Evolutionary conservation across 2,888 invertebrate species (phyloP), one percentile per base, ranked within the genome.

Genomic region (Holacanthella duospinosa): DNA sequence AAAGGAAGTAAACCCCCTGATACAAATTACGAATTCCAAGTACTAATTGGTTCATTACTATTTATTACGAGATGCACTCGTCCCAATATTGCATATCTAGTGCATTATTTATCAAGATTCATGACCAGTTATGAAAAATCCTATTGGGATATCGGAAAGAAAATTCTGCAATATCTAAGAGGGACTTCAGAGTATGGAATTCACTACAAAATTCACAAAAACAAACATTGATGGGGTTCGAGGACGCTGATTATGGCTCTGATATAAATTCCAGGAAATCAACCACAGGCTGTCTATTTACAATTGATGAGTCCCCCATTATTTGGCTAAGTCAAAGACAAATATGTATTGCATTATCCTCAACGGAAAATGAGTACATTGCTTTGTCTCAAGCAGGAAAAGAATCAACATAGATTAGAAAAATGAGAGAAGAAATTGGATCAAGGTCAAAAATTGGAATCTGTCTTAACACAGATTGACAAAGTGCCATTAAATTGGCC

Each of bases 211-310:
- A 27, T 29, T 29, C 21, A 3, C 26, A 43, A 1, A 43, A 25
- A 16, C 21, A 24, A 2, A 54, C 19, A 60, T 27, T 64, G 26
- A 19, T 43, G 16, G 71, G 68, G 4, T 74, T 66, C 29, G 61
- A 55, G 1, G n/a, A n/a, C n/a, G n/a, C n/a, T n/a, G n/a, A n/a
- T n/a, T n/a, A n/a, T 43, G 66, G 60, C 19, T 61, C 63, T n/a
- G 70, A 70, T 48, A 61, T 24, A 9, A 56, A 62, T 48, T 58
- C 61, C 9, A 55, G 71, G 48, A 68, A 67, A 36, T 72, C 69
- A 4, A 70, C 71, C 9, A 63, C 67, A 29, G 72, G 73, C 21
- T 58, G 56, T 56, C 16, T 71, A 4, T 65, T 64, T 36, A 55
- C 48, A 3, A 12, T 64, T 12, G 25, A 55, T 21, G 59, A 60